Evolutionary conservation across 2,888 invertebrate genomes (phyloP), one percentile per base, ranked within the genome.

Genomic region (Petrolisthes cinctipes): DNA sequence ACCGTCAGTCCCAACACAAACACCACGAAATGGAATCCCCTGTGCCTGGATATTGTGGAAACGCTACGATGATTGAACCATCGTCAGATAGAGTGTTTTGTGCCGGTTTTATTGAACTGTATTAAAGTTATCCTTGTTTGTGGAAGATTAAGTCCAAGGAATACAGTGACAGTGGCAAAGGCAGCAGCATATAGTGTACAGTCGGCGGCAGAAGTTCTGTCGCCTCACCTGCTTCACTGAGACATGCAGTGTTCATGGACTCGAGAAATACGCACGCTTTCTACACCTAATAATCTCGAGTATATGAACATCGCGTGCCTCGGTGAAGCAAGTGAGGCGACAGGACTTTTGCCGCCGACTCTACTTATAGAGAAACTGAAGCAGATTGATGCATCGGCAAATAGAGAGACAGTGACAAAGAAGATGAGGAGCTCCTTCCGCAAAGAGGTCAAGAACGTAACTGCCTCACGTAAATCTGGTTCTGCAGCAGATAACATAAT

Each of bases 91-190:
- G 61, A 61, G 1, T n/a, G 71, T 71, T 71, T 71, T 2, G 71
- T 1, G n/a, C 20, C 6, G 4, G 1, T 71, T 37, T 37, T 37
- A 37, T 1, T 37, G 37, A 1, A 2, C 37, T 37, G 0, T 37
- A 2, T 37, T 37, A 76, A 76, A 76, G 51, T 76, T 76, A 76
- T 76, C 76, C 37, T 37, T 76, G 76, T 76, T 76, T 71, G 17
- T 71, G 71, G 71, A 71, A 4, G n/a, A 37, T n/a, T 6, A 71
- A 71, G 14, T 11, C 6, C 20, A 71, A 6, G 17, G 17, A 61
- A 61, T 9, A 61, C 9, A 3, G 17, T 11, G 9, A 61, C 17
- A 61, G 61, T 61, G 61, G 17, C 11, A 61, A 17, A 71, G 20
- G 4, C 71, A 17, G 71, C 71, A 71, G 71, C 71, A 0, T 71